phyloP scores from a whole-genome alignment of 2,888 invertebrate species.

The Palloptera scutellata region DNA sequence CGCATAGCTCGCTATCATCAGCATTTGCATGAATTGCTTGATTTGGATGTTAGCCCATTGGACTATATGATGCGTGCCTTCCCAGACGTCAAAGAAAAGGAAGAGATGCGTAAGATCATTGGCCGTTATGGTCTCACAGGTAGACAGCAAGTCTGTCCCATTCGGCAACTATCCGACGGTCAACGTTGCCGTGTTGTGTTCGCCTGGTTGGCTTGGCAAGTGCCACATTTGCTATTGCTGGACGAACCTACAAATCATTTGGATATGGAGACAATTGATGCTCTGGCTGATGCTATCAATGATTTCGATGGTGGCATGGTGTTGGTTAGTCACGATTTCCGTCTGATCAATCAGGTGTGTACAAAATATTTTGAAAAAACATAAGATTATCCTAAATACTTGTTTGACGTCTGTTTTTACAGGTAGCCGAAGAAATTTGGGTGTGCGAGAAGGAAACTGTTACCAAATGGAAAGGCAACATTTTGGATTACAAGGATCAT shows the following conservation, averaged over 20 bases:
- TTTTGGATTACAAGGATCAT: slow-evolving; percentile 94
- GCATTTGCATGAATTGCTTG: slow-evolving; percentile 95
- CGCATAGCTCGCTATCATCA: slow-evolving; percentile 98
- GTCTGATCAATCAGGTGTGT: slow-evolving; percentile 93
- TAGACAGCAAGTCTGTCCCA: slow-evolving; percentile 81
- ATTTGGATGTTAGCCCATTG: slow-evolving; percentile 91
- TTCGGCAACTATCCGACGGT: slow-evolving; percentile 85
- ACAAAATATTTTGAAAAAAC: neutral
- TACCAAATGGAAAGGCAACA: slow-evolving; percentile 97
- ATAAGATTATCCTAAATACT: neutral
- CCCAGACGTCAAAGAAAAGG: slow-evolving; percentile 95
- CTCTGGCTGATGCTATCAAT: slow-evolving; percentile 95
- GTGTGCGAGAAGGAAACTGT: slow-evolving; percentile 95
- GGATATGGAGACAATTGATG: slow-evolving; percentile 98
- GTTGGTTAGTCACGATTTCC: slow-evolving; percentile 99
- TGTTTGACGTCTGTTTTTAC: slow-evolving; percentile 36
- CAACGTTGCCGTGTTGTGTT: slow-evolving; percentile 98
- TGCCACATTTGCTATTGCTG: slow-evolving; percentile 88
- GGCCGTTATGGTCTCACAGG: slow-evolving; percentile 98
- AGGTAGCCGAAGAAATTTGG: slow-evolving; percentile 99
- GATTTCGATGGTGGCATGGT: slow-evolving; percentile 99
- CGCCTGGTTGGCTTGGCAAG: slow-evolving; percentile 98
- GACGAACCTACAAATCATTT: slow-evolving; percentile 91
- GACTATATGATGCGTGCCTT: slow-evolving; percentile 99
- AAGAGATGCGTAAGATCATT: slow-evolving; percentile 99